These are phyloP conservation scores for Neocrepidodera transversa DNA, from an alignment of 2,888 invertebrate species.

Conservation along the genomic window DNA sequence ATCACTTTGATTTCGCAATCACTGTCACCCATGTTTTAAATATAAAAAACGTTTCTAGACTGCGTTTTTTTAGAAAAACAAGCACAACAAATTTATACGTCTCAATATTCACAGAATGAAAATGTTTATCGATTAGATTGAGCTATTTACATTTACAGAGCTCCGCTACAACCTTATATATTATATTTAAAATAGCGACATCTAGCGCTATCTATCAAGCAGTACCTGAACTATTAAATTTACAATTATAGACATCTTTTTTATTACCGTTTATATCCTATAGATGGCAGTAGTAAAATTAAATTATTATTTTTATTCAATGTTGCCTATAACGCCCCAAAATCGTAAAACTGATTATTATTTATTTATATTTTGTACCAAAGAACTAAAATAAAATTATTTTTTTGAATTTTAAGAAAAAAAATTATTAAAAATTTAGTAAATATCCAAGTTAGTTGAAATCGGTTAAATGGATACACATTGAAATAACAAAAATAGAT, in stretches of 20 bases:
- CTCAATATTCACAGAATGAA: slow-evolving; percentile 34
- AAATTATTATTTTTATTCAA: background rate
- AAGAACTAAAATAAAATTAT: too few species aligned
- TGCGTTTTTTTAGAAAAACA: slow-evolving; percentile 12
- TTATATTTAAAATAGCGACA: too few species aligned
- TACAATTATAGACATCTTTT: background rate
- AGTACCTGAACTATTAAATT: background rate
- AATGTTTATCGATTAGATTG: slow-evolving; percentile 38
- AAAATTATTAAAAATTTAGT: too few species aligned
- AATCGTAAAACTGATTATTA: too few species aligned
- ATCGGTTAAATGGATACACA: too few species aligned
- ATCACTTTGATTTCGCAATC: slow-evolving; percentile 4
- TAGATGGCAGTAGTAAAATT: background rate
- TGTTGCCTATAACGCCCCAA: too few species aligned
- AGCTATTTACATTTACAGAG: slow-evolving; percentile 27
- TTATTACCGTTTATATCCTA: background rate
- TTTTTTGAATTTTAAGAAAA: too few species aligned
- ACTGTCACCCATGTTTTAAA: slow-evolving; percentile 16
- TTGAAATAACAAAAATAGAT: too few species aligned
- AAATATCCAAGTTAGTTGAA: too few species aligned
- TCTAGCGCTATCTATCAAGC: slow-evolving; percentile 23
- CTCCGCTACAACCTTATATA: slow-evolving; percentile 15
- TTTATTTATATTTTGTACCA: too few species aligned
- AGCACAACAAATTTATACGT: slow-evolving; percentile 27
- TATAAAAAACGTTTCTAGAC: background rate